Base-by-base conservation (phyloP, 2,888 invertebrate species). In the Drosophila ezoana region DNA sequence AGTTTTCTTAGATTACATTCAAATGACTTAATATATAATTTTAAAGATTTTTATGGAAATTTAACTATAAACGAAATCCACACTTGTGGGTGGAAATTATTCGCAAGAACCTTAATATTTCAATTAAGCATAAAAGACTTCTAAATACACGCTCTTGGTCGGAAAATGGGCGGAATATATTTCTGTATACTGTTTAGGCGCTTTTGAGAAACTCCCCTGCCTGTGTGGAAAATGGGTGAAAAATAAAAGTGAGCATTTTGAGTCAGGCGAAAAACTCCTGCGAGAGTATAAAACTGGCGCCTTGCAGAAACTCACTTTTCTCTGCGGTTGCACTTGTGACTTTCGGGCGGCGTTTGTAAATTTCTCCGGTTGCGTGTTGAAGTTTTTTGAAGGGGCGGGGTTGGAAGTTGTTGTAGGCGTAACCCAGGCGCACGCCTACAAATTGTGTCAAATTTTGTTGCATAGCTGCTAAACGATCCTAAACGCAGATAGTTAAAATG, bases 321-420 rank as follows among this genome's bases (percentile, higher is more conserved):
- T 13, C 10, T 1, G 23, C 8, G 10, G 14, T 20, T 75, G 62
- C 70, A 75, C 71, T 76, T 75, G 74, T 48, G 32, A 56, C 40
- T 72, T 64, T 38, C 33, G 18, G 56, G 56, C 20, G 45, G 40
- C 16, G 23, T 28, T 56, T 40, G 57, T 61, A 45, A 79, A 63
- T 79, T 76, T 79, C 60, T 60, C 65, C 60, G 71, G 14, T 79
- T 66, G 79, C 79, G 62, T 79, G 79, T 56, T 43, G n/a, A n/a
- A 38, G 32, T 37, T 44, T 51, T 18, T 18, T 14, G 9, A 8
- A 20, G 23, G 28, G 51, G 32, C 3, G 51, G 0, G 5, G 6
- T 6, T 10, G 20, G 51, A 10, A 49, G 57, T n/a, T 33, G 11
- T 18, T 44, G 56, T 10, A 4, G 75, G 62, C 49, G 75, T 64